phyloP scores from a whole-genome alignment of 92 coral and sea anemone species.

The Pocillopora grandis region DNA sequence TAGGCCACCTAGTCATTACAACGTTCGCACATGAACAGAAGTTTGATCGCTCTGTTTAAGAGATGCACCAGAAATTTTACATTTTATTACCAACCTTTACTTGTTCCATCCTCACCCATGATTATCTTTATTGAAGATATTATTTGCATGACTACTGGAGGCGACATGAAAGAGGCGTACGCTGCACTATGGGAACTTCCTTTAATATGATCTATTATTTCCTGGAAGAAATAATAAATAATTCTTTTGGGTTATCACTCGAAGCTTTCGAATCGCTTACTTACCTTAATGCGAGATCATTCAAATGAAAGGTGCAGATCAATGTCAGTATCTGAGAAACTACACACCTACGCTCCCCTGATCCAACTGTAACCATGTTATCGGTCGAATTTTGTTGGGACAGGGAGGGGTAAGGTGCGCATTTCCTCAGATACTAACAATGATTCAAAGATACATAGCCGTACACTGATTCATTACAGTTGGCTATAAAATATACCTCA shows the following conservation, averaged over 20 bases:
- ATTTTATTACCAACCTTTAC: slow-evolving; percentile 55
- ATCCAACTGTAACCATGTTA: too few species aligned
- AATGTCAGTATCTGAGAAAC: too few species aligned
- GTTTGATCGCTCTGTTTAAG: too few species aligned
- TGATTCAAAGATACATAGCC: too few species aligned
- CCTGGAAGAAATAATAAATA: slow-evolving; percentile 46
- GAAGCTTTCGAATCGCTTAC: background rate
- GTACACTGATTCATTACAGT: too few species aligned
- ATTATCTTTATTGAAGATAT: slow-evolving; percentile 85
- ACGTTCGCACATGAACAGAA: too few species aligned
- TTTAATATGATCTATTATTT: slow-evolving; percentile 80
- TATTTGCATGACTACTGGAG: slow-evolving; percentile 87
- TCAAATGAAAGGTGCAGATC: background rate
- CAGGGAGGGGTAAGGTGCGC: too few species aligned
- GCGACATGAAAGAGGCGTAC: slow-evolving; percentile 92
- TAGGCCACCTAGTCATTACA: too few species aligned
- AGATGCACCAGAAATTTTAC: background rate
- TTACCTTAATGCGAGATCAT: background rate
- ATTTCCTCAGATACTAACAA: too few species aligned
- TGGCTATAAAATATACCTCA: background rate
- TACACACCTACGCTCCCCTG: too few species aligned
- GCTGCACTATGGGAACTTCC: slow-evolving; percentile 96
- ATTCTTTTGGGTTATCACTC: background rate
- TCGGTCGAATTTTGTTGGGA: too few species aligned
- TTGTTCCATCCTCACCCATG: slow-evolving; percentile 93